Percentiles rank a stretch among this genome's conserved stretches.
These are phyloP conservation scores for Cryptotis parvus DNA, from an alignment of 2,113 vertebrate species.

Conservation along the genomic window DNA sequence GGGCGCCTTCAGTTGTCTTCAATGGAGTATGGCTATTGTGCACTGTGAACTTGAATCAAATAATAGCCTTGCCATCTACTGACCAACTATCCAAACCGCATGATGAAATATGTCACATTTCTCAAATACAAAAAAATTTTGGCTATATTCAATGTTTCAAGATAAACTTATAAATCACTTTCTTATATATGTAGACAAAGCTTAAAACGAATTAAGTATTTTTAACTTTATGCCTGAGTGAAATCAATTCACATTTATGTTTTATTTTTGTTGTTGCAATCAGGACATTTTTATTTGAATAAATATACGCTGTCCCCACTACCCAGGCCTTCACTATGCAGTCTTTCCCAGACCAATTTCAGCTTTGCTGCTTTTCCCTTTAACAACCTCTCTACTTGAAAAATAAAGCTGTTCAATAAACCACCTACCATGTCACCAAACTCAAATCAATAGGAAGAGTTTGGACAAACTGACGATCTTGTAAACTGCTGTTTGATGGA, in stretches of 20 bases:
- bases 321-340: not conserved
- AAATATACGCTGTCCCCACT: not conserved
- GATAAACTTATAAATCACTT: not conserved
- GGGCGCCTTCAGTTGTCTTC: not conserved
- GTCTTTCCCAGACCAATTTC: not conserved
- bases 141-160: conserved; percentile 21
- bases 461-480: not conserved
- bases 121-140: conserved; percentile 34
- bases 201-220: conserved; percentile 22
- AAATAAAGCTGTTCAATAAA: not conserved
- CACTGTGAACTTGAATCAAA: not conserved
- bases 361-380: not conserved
- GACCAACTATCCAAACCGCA: conserved; percentile 63
- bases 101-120: not conserved
- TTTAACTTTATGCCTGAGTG: conserved; percentile 9
- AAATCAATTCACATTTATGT: conserved; percentile 37
- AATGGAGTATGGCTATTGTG: not conserved
- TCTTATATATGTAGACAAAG: not conserved
- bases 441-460: not conserved
- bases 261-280: not conserved
- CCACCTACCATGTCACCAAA: not conserved
- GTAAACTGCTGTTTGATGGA: not conserved
- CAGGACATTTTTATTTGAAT: conserved; percentile 23
- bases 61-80: conserved; percentile 72
- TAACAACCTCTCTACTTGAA: not conserved